These are phyloP conservation scores for Megaptera novaeangliae DNA, from an alignment of 2,113 vertebrate genomes.

Conservation along the genomic window DNA sequence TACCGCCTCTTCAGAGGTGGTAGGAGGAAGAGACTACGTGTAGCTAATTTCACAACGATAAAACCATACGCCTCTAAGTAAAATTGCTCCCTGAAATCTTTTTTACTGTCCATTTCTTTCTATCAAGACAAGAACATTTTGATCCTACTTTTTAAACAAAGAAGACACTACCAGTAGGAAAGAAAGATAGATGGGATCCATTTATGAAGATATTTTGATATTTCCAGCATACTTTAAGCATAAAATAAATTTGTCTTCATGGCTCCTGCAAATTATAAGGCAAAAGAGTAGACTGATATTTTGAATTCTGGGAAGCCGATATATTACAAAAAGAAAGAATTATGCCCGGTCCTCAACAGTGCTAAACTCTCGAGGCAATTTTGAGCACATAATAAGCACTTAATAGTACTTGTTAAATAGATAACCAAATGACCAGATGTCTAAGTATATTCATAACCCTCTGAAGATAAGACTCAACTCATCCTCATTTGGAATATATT, in stretches of 20 bases:
- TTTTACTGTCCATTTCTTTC: neutral
- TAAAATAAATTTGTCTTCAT: neutral
- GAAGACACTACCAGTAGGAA: neutral
- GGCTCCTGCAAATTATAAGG: neutral
- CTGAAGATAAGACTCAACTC: neutral
- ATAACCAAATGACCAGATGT: neutral
- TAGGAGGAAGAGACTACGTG: neutral
- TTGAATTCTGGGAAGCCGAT: neutral
- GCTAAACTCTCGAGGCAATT: neutral
- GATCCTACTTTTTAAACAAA: neutral
- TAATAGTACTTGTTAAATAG: neutral
- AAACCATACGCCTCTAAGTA: neutral
- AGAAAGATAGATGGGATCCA: neutral
- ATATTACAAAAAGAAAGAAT: neutral
- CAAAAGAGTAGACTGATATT: slow-evolving; percentile 3
- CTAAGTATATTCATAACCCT: neutral
- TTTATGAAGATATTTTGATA: neutral
- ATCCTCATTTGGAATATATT: neutral
- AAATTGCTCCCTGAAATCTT: neutral
- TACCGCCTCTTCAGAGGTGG: neutral
- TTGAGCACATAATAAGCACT: neutral
- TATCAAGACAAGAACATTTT: neutral
- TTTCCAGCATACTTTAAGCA: neutral
- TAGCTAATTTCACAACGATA: neutral
- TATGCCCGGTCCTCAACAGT: neutral